Evolutionary conservation across 2,888 invertebrate species (phyloP), one percentile per base, ranked within the genome.

Genomic region (Dione juno): DNA sequence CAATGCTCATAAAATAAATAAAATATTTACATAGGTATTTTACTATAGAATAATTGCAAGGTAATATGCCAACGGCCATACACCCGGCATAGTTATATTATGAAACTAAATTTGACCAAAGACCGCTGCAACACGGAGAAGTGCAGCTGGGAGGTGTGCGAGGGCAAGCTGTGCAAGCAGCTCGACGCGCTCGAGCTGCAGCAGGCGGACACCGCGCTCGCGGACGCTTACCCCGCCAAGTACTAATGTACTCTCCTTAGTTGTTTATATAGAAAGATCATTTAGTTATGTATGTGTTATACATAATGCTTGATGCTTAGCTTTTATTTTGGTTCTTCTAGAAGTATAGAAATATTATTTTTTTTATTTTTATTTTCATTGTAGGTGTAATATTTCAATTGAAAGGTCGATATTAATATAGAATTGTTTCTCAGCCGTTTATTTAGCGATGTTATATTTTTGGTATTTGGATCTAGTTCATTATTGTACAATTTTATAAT

Each of bases 61-160:
- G 5, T 28, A 28, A 28, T 28, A 28, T 28, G 28, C 3, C 28
- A 28, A 28, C 28, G 2, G 28, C 28, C 5, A n/a, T n/a, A n/a
- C n/a, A n/a, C n/a, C n/a, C n/a, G n/a, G n/a, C n/a, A 28, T 5
- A 5, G 28, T 28, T 28, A 28, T 5, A 28, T 28, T 2, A 28
- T 28, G 5, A 28, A 28, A 28, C 5, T 28, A 28, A 28, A 28
- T 3, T 28, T 10, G n/a, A 1, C n/a, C 1, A 52, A 84, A 93
- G 92, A 90, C 83, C 92, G 92, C 16, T 93, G 92, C 85, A 88
- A 91, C 82, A 89, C 80, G 66, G 87, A 88, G 82, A 89, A 89
- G 80, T 92, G 92, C 82, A 89, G 85, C 77, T 93, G 91, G 92
- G 92, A 92, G 79, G 83, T 82, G 74, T 93, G 92, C 83, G 89